These are phyloP conservation scores for Drosophila meridionalis DNA, from an alignment of 2,888 invertebrate genomes.

Conservation along the genomic window DNA sequence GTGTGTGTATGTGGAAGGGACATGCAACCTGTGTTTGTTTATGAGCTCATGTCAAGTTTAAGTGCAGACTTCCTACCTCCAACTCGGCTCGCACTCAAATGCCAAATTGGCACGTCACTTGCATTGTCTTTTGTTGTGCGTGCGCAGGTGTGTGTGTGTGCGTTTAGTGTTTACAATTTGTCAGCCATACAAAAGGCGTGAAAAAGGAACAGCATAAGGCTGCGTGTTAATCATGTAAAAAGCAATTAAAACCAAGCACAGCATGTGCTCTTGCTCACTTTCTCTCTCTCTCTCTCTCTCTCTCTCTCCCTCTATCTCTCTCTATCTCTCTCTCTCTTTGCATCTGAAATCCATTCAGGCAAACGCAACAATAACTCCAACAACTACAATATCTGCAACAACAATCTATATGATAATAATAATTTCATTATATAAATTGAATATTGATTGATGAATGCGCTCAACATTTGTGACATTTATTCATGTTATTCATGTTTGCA, in stretches of 20 bases:
- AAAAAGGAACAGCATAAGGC: conserved; percentile 22
- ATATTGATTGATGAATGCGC: conserved; percentile 67
- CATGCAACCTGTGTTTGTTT: conserved; percentile 66
- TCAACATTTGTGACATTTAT: conserved; percentile 68
- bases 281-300: neutral
- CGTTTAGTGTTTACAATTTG: conserved; percentile 50
- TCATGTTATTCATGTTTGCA: conserved; percentile 61
- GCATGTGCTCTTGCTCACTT: neutral
- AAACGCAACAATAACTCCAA: conserved; percentile 13
- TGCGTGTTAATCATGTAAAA: conserved; percentile 60
- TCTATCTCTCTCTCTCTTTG: neutral
- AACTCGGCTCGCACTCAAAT: conserved; percentile 19
- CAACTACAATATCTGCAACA: conserved; percentile 9
- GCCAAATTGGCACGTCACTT: conserved; percentile 59
- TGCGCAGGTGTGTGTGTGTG: conserved; percentile 36
- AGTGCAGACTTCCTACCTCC: conserved; percentile 48
- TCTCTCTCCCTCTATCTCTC: neutral
- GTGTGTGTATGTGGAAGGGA: conserved; percentile 36
- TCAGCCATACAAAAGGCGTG: conserved; percentile 35
- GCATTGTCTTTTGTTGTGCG: conserved; percentile 55
- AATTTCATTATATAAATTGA: conserved; percentile 63
- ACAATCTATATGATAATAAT: conserved; percentile 37
- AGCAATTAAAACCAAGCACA: conserved; percentile 56
- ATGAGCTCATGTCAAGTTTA: conserved; percentile 64
- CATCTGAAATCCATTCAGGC: conserved; percentile 24